Evolutionary conservation across 1,140 invertebrate species (phyloP), one percentile per base, ranked within the genome.

Genomic region (Agrypnia vestita): DNA sequence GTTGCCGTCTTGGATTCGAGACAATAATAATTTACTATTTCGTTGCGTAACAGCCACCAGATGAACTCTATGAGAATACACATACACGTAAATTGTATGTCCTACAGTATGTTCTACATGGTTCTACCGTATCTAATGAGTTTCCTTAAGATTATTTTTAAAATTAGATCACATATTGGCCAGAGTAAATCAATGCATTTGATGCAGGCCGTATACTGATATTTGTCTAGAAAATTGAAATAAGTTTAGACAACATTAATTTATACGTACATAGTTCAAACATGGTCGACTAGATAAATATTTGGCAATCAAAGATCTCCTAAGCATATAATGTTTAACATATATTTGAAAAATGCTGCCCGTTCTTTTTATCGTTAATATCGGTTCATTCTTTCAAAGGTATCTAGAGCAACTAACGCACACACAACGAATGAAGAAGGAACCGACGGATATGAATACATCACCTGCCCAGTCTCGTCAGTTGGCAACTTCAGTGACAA

Each of bases 121-220:
- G n/a, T 21, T 71, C 67, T 53, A 49, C 44, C 44, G 46, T 71
- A 71, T 21, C 67, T 71, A 71, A 71, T 49, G 67, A 21, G 67
- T 46, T 47, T 51, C 21, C 71, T 74, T 74, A 74, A 43, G 0
- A 17, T 51, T 74, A 64, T 6, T 74, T 64, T 82, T 78, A 80
- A 83, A 80, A 83, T 81, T 83, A 83, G 77, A 83, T 81, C 79
- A 80, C 79, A 80, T 78, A 53, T 76, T 77, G 82, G 79, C 82
- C 79, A 59, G 78, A 74, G 62, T 67, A 53, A 81, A 80, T 83
- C 82, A 79, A 81, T 83, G 82, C 82, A 83, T 83, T 81, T 76
- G 35, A 83, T 83, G 82, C 82, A 80, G 82, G 82, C 82, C 82
- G 69, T 80, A 75, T 80, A 67, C 49, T 79, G 59, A 77, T 47